phyloP scores from a whole-genome alignment of 1,140 invertebrate species.

The Ceratosolen fusciceps region DNA sequence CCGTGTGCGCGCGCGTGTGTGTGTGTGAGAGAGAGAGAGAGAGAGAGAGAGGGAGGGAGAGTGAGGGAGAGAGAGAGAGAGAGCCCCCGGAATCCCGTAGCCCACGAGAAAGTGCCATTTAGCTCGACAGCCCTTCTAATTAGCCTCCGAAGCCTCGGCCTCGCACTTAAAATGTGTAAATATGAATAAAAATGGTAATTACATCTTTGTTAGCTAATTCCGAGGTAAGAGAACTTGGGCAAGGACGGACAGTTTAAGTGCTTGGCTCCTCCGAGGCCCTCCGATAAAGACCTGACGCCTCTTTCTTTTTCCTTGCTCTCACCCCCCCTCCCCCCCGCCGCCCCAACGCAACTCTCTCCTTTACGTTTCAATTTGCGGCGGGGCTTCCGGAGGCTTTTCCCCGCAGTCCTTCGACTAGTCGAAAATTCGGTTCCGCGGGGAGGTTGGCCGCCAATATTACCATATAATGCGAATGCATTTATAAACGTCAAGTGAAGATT shows the following conservation, averaged over 20 bases:
- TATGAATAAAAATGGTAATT: slow-evolving; percentile 21
- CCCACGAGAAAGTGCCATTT: slow-evolving; percentile 16
- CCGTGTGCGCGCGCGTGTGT: no score
- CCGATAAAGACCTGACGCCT: background rate
- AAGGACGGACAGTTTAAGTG: slow-evolving; percentile 8
- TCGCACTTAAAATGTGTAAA: slow-evolving; percentile 14
- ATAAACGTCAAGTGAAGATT: background rate
- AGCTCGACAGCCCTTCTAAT: slow-evolving; percentile 5
- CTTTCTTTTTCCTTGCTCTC: background rate
- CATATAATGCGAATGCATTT: background rate
- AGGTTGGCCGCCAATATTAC: background rate
- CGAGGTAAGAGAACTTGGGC: background rate
- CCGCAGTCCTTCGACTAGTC: background rate
- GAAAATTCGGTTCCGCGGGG: background rate
- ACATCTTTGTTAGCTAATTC: slow-evolving; percentile 21
- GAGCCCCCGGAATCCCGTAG: slow-evolving; percentile 5
- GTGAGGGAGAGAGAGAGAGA: no score
- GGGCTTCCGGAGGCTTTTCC: background rate
- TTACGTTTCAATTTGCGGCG: background rate
- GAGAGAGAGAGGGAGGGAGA: no score
- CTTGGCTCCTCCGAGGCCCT: background rate
- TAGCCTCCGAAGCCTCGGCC: background rate
- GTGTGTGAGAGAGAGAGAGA: no score
- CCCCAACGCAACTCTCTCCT: background rate
- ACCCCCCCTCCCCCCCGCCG: no score